Evolutionary conservation across 2,113 vertebrate species (phyloP), one percentile per base, ranked within the genome.

Genomic region (Gulo gulo): DNA sequence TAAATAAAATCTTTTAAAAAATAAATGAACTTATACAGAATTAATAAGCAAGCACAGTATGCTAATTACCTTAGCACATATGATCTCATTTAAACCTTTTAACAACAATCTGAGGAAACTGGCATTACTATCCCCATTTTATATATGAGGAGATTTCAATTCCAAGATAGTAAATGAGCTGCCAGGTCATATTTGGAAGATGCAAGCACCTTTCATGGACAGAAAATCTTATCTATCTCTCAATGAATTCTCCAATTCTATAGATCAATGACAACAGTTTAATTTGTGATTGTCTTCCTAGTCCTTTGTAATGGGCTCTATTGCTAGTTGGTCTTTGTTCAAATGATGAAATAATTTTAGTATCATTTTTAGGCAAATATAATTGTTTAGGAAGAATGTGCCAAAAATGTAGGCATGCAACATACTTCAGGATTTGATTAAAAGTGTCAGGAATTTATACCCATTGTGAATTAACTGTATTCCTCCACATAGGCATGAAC

Each of bases 51-150:
- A 76, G 47, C 47, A 79, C 59, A 88, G 42, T 86, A 69, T 67
- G 11, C 45, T 59, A 85, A 93, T 86, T 18, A 63, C 57, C 86
- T 78, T 93, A 84, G 47, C 45, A 73, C 81, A n/a, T 23, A 20
- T 55, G 52, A 78, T 91, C 59, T 97, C 5, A 23, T 88, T 96
- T 95, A 94, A 93, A 95, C 2, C 34, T 91, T 94, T 91, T 57
- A 96, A 71, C n/a, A 83, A 65, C 1, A 52, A 34, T 10, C 36
- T 76, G 5, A 29, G 50, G 23, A 76, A 92, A 52, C 73, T 76
- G 31, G 5, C 11, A 47, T 69, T 42, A 83, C 67, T 74, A 59
- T 47, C 1, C 18, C 2, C 6, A 65, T 80, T 91, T 97, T 84
- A 65, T 63, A 34, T 47, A 36, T 73, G 61, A 97, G 31, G 69